These are phyloP conservation scores for Hirudinaria manillensis DNA, from an alignment of 2,888 invertebrate species.

Conservation along the genomic window DNA sequence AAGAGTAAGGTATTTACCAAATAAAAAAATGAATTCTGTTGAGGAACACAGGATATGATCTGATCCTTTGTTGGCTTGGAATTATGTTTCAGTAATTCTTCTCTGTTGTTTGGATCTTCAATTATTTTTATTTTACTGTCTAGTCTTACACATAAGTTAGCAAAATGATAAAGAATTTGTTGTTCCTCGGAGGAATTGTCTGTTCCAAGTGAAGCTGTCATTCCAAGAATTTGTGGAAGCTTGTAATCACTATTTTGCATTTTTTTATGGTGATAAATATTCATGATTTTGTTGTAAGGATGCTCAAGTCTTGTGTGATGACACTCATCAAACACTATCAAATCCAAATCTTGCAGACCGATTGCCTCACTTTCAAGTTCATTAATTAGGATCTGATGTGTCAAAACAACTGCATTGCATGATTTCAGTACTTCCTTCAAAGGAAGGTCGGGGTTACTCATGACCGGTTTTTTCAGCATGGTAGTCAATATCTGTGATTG, in stretches of 20 bases:
- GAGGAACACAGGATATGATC: constrained; percentile 26
- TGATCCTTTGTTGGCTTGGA: constrained; percentile 29
- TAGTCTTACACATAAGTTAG: constrained; percentile 29
- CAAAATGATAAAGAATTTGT: constrained; percentile 23
- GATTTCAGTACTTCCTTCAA: neutral
- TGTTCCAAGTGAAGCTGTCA: constrained; percentile 37
- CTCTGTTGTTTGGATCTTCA: constrained; percentile 2
- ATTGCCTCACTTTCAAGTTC: constrained; percentile 37
- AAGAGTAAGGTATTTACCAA: too few species aligned
- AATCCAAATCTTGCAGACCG: constrained; percentile 40
- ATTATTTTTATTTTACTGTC: constrained; percentile 29
- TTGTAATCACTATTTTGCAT: neutral
- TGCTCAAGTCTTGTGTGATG: constrained; percentile 49
- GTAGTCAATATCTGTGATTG: constrained; percentile 30
- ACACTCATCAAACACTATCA: constrained; percentile 51
- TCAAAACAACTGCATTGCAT: constrained; percentile 45
- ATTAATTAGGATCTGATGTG: constrained; percentile 52
- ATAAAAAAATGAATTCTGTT: neutral
- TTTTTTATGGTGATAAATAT: constrained; percentile 41
- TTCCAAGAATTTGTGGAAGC: constrained; percentile 36
- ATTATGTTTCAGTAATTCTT: constrained; percentile 26
- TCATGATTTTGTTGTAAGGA: constrained; percentile 49
- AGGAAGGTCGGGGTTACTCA: too few species aligned
- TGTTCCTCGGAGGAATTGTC: neutral
- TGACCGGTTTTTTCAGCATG: constrained; percentile 28